These are phyloP conservation scores for Brachystomella parvula DNA, from an alignment of 1,140 invertebrate genomes.

Conservation along the genomic window DNA sequence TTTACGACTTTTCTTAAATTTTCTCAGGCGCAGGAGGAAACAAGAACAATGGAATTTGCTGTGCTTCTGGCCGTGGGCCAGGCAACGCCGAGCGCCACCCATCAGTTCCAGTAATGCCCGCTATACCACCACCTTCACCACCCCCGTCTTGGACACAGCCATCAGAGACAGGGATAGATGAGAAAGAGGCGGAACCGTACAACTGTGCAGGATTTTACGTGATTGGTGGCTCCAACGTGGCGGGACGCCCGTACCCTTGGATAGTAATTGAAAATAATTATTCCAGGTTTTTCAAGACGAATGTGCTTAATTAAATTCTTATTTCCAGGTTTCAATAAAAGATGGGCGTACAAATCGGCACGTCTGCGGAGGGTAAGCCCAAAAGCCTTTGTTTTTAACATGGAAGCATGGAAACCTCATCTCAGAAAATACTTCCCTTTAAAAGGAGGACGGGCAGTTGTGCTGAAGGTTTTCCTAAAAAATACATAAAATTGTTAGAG, in stretches of 20 bases:
- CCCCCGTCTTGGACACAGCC: neutral
- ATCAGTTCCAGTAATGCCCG: neutral
- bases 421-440: too few relatives aligned
- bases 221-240: constrained; percentile 15
- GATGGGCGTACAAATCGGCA: constrained; percentile 10
- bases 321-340: neutral
- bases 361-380: constrained; percentile 11
- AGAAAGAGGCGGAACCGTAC: neutral
- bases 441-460: too few relatives aligned
- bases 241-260: constrained; percentile 16
- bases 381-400: too few relatives aligned
- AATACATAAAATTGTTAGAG: too few relatives aligned
- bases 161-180: neutral
- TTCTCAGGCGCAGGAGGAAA: neutral
- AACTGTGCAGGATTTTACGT: constrained; percentile 19
- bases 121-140: neutral
- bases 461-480: too few relatives aligned
- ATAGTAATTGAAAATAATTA: constrained; percentile 6
- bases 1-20: neutral
- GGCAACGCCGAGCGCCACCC: neutral
- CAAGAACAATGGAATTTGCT: neutral
- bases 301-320: neutral
- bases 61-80: neutral
- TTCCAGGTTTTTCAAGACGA: neutral
- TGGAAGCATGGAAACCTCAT: too few relatives aligned